phyloP scores from a whole-genome alignment of 2,888 invertebrate genomes.

The Gymnocheta viridis region DNA sequence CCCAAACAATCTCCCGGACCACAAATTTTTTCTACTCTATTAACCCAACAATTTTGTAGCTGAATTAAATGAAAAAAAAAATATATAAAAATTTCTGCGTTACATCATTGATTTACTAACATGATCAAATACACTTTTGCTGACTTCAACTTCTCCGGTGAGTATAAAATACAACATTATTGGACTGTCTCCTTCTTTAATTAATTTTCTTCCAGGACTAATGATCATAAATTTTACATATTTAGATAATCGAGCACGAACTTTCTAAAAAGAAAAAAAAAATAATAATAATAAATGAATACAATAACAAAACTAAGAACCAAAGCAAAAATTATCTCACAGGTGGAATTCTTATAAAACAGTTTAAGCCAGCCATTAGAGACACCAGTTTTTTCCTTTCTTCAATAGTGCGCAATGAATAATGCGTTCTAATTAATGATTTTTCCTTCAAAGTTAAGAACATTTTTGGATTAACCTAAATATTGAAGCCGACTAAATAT shows the following conservation, averaged over 20 bases:
- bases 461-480: background rate
- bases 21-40: conserved; percentile 73
- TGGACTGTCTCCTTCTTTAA: conserved; percentile 85
- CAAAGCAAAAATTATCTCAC: conserved; percentile 74
- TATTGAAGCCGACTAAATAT: background rate
- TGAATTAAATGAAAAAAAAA: conserved; percentile 2
- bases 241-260: conserved; percentile 85
- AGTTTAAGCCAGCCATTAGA: conserved; percentile 85
- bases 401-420: conserved; percentile 83
- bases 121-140: conserved; percentile 75
- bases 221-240: conserved; percentile 85
- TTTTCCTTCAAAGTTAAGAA: conserved; percentile 83
- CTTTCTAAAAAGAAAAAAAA: too few relatives aligned
- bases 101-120: conserved; percentile 64
- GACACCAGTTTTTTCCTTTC: conserved; percentile 85
- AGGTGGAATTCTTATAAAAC: conserved; percentile 85
- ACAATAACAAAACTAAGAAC: background rate
- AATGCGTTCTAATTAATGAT: conserved; percentile 84
- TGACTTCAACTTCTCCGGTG: conserved; percentile 83
- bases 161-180: conserved; percentile 86
- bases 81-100: background rate
- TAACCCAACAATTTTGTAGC: conserved; percentile 61
- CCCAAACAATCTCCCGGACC: conserved; percentile 78
- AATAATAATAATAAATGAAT: conserved; percentile 37
- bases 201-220: conserved; percentile 84